Evolutionary conservation across 2,888 invertebrate species (phyloP), one percentile per base, ranked within the genome.

Genomic region (Orchestes rusci): DNA sequence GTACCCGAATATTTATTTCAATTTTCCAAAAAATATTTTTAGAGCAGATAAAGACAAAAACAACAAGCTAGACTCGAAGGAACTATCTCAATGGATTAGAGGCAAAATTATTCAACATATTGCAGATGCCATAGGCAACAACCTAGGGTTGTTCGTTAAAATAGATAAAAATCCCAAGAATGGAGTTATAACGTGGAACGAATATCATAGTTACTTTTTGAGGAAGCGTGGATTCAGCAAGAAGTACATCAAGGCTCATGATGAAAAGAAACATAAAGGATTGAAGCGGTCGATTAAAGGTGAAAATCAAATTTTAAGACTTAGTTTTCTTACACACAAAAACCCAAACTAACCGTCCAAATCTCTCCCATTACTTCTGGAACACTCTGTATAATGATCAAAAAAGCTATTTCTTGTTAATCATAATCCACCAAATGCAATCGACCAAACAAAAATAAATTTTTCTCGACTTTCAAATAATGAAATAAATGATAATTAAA

Each of bases 181-280:
- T 59, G 79, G 78, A 8, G 73, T 78, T 35, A 74, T 89, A 28
- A 79, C 80, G 1, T 89, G 88, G 88, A 79, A 82, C 46, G 88
- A 89, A 61, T 89, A 87, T 59, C 83, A 85, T 62, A 70, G 75
- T 0, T 80, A 80, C 62, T 88, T 86, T 61, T 64, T 87, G 36
- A 71, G 79, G 46, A 78, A 80, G 20, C 77, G 82, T 51, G 84
- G 84, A 15, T 73, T 82, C 48, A 74, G 77, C 16, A 73, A 76
- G 45, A 74, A 75, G 28, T 80, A 80, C 52, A 79, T 82, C 2
- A 66, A 71, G 41, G 74, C 77, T 39, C 82, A 84, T 56, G 74
- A 79, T 52, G 74, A 75, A 59, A 78, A 76, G 51, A 74, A 75
- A 48, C 84, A 84, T 59, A 74, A 74, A 32, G 74, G 78, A 1